Conservation (phyloP, 1,140 invertebrate genomes). For the Psilanteris sp. region DNA sequence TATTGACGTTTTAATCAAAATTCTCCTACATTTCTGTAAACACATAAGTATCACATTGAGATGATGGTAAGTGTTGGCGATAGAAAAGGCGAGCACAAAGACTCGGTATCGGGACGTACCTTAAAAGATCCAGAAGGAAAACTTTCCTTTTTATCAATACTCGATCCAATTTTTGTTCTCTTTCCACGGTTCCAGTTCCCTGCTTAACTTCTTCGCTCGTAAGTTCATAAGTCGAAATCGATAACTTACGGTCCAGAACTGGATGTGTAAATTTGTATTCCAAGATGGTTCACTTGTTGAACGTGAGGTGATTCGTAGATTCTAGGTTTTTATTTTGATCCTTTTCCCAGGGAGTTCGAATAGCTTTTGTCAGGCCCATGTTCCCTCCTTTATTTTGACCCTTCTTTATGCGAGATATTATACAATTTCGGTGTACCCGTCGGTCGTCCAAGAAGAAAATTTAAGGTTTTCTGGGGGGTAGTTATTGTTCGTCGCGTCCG, state of each 20-base stretch:
- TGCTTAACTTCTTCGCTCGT: conserved; percentile 39
- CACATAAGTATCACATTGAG: conserved; percentile 24
- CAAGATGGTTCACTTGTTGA: conserved; percentile 63
- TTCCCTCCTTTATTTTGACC: background rate
- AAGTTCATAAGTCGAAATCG: conserved; percentile 62
- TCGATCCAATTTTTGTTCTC: conserved; percentile 39
- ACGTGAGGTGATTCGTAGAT: conserved; percentile 61
- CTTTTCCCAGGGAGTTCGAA: conserved; percentile 31
- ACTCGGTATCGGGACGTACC: conserved; percentile 6
- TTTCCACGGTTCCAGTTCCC: conserved; percentile 18
- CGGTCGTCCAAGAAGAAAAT: conserved; percentile 1
- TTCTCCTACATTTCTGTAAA: conserved; percentile 42
- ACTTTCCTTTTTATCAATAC: conserved; percentile 39
- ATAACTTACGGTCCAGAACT: conserved; percentile 57
- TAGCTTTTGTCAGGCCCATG: conserved; percentile 28
- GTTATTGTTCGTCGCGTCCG: too few species aligned
- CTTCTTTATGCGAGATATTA: background rate
- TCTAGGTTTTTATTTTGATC: conserved; percentile 39
- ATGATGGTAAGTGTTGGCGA: conserved; percentile 5
- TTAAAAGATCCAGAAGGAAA: conserved; percentile 35
- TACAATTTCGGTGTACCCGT: conserved; percentile 28
- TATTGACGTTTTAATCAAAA: conserved; percentile 47
- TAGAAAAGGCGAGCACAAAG: background rate
- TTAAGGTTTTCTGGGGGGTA: background rate
- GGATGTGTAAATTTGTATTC: conserved; percentile 64